Base-by-base conservation (phyloP, 37 sponge, comb jelly and placozoan species). In the Eunapius fragilis region DNA sequence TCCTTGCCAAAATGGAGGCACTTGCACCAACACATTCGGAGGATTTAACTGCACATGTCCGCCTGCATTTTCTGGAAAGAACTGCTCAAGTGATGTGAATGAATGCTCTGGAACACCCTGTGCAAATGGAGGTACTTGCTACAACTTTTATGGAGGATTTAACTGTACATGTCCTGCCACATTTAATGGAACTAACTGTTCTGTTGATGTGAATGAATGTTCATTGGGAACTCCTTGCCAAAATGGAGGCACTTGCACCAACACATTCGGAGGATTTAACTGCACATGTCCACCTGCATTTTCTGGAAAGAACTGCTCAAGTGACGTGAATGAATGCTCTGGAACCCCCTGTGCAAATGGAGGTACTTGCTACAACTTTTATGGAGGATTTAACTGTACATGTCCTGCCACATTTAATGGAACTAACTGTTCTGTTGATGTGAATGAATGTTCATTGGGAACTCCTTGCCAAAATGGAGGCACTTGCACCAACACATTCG, bases 321-420 rank as follows among this genome's bases (percentile, higher is more conserved):
- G 17, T 41, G 36, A 68, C 3, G 13, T 80, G 30, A 31, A 80
- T 67, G 36, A 68, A 27, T 80, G 81, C 14, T 22, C 24, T 50
- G 30, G 25, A 11, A 76, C 45, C 17, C 82, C 87, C 27, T 90
- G 91, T 34, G 30, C 45, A 24, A 86, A 90, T 71, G 74, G 74
- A 22, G 86, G 74, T 4, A 86, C 82, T 24, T 90, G 91, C 37
- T 47, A 34, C 3, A 67, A 87, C 26, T 33, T 28, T 6, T 72
- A 31, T 23, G 82, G 69, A 28, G 26, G 25, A 2, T 90, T 68
- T 75, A 33, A 27, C n/a, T 91, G 92, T 41, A 11, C 25, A 31
- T 91, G 92, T 78, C 23, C 69, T 33, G 7, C 35, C 33, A 85
- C 87, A 1, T 91, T 70, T 70, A 84, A 68, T 48, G 89, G 89